A percentile compares a stretch with the other conserved stretches of the same genome.
Evolutionary conservation across 1,140 invertebrate genomes (phyloP).

Genomic region (Formica exsecta): DNA sequence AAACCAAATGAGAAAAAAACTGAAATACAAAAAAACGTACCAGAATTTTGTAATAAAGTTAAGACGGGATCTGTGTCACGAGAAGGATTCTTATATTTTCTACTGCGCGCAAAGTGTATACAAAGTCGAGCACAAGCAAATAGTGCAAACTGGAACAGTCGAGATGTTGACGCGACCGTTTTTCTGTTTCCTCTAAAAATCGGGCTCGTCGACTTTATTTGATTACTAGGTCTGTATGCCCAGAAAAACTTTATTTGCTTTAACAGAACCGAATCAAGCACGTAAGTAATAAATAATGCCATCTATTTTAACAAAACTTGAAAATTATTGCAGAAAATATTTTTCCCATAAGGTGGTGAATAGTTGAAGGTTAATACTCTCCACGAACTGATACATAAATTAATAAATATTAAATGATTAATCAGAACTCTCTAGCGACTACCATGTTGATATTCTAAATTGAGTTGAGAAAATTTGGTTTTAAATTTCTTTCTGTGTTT

Average conservation of each 20-base stretch:
- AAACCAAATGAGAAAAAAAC: neutral
- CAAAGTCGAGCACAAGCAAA: slow-evolving; percentile 44
- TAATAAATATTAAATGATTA: neutral
- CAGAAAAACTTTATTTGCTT: slow-evolving; percentile 26
- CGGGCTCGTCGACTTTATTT: slow-evolving; percentile 49
- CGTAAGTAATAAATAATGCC: slow-evolving; percentile 40
- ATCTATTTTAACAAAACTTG: slow-evolving; percentile 11
- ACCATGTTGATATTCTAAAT: no score
- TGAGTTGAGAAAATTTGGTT: neutral
- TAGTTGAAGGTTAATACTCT: neutral
- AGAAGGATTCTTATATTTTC: slow-evolving; percentile 32
- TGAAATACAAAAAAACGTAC: neutral
- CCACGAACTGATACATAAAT: neutral
- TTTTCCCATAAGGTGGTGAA: neutral
- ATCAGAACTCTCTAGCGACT: neutral
- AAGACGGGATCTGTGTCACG: slow-evolving; percentile 30
- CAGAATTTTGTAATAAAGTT: slow-evolving; percentile 33
- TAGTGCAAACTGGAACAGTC: slow-evolving; percentile 36
- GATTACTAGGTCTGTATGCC: slow-evolving; percentile 43
- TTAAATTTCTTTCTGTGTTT: neutral
- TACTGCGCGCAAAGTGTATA: neutral
- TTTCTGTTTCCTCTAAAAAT: slow-evolving; percentile 29
- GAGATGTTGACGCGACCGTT: slow-evolving; percentile 56
- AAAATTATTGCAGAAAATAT: neutral
- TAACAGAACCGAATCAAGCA: slow-evolving; percentile 25